Evolutionary conservation across 2,113 vertebrate species (phyloP).

Genomic region (Rhodinocichla rosea): DNA sequence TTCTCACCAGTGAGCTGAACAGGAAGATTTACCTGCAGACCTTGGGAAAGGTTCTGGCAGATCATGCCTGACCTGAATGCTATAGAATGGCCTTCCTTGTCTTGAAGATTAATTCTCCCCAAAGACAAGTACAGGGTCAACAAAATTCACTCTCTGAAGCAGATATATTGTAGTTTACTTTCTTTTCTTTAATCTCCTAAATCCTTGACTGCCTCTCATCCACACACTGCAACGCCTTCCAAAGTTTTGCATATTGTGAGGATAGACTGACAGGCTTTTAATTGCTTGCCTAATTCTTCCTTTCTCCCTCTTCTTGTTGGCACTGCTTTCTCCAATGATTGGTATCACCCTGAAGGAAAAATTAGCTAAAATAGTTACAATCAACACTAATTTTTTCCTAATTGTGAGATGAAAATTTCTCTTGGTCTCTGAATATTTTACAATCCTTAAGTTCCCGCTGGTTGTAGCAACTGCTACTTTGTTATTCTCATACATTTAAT

Average conservation of each 20-base stretch:
- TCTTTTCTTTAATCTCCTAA: not conserved
- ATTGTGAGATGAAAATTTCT: not conserved
- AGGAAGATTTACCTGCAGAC: not conserved
- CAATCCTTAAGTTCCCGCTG: not conserved
- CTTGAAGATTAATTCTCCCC: not conserved
- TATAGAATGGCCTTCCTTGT: not conserved
- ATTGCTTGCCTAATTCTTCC: not conserved
- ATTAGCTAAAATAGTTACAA: conserved; percentile 1
- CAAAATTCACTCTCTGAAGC: not conserved
- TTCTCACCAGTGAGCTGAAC: accelerated
- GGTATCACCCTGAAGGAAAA: conserved; percentile 3
- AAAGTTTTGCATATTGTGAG: not conserved
- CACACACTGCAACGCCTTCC: not conserved
- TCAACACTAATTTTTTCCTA: not conserved
- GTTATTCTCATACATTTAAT: not conserved
- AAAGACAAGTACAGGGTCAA: not conserved
- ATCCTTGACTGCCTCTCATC: not conserved
- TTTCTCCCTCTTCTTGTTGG: not conserved
- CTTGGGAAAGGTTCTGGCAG: not conserved
- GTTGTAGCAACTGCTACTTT: not conserved
- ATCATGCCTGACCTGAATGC: not conserved
- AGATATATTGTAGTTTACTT: not conserved
- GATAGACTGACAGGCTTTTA: not conserved
- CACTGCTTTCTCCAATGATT: not conserved
- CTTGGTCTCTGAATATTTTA: not conserved